Percentiles rank a stretch among this genome's conserved stretches.
Evolutionary conservation across 2,888 invertebrate genomes (phyloP).

Genomic region (Catonia carolina): DNA sequence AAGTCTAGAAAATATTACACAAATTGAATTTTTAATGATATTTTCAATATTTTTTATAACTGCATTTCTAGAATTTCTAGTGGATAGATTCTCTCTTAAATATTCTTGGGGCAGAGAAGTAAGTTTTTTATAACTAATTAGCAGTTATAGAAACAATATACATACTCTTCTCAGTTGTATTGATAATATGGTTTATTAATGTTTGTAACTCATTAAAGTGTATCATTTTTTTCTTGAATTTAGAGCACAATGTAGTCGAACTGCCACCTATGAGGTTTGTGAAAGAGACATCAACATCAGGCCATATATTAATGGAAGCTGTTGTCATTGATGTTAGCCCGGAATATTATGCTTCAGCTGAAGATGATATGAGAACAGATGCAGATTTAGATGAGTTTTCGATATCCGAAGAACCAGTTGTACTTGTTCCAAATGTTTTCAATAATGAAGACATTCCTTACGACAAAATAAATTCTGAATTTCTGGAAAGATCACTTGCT

Average conservation of each 20-base stretch:
- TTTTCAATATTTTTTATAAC: too few relatives aligned
- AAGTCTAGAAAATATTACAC: too few relatives aligned
- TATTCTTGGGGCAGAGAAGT: too few relatives aligned
- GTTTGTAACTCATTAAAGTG: too few relatives aligned
- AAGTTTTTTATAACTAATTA: too few relatives aligned
- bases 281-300: constrained; percentile 82
- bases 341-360: constrained; percentile 71
- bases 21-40: too few relatives aligned
- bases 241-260: constrained; percentile 78
- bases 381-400: constrained; percentile 82
- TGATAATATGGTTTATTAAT: too few relatives aligned
- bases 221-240: constrained; percentile 31
- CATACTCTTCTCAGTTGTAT: too few relatives aligned
- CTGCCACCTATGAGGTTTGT: constrained; percentile 80
- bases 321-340: constrained; percentile 84
- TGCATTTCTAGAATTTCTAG: too few relatives aligned
- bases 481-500: constrained; percentile 38
- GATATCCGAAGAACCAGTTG: constrained; percentile 66
- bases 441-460: constrained; percentile 36
- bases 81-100: too few relatives aligned
- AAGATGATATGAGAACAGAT: constrained; percentile 71
- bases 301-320: constrained; percentile 83
- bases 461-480: constrained; percentile 50
- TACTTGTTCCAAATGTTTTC: constrained; percentile 46
- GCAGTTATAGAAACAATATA: too few relatives aligned